phyloP scores from a whole-genome alignment of 2,797 vertebrate genomes.

The Jordanella pulchra region DNA sequence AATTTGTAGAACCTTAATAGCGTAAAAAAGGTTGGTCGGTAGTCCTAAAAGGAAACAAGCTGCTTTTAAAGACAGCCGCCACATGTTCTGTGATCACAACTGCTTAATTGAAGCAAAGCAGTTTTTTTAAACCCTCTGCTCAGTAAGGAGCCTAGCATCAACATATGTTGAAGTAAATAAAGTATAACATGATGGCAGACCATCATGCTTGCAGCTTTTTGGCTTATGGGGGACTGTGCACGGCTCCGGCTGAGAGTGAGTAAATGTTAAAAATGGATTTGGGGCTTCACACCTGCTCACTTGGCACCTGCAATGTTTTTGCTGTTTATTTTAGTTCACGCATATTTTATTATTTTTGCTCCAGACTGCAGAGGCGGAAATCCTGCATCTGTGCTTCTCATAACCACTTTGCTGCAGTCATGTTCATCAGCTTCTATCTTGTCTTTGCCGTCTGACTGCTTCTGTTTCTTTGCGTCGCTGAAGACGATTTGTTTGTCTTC shows the following conservation, averaged over 20 bases:
- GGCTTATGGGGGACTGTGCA: neutral
- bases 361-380: constrained; percentile 13
- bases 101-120: neutral
- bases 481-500: constrained; percentile 52
- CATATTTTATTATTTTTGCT: constrained; percentile 14
- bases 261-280: neutral
- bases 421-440: constrained; percentile 38
- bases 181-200: neutral
- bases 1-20: too few species aligned
- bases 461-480: constrained; percentile 31
- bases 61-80: neutral
- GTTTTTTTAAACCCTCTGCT: neutral
- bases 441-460: constrained; percentile 4
- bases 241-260: neutral
- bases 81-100: neutral
- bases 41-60: too few species aligned
- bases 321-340: constrained; percentile 4
- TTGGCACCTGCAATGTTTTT: constrained; percentile 6
- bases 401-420: neutral
- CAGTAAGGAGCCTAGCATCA: neutral
- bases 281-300: neutral
- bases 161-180: constrained; percentile 1
- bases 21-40: neutral
- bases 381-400: neutral
- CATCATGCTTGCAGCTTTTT: neutral